Evolutionary conservation across 2,888 invertebrate genomes (phyloP).

Genomic region (Trichopoda pennipes): DNA sequence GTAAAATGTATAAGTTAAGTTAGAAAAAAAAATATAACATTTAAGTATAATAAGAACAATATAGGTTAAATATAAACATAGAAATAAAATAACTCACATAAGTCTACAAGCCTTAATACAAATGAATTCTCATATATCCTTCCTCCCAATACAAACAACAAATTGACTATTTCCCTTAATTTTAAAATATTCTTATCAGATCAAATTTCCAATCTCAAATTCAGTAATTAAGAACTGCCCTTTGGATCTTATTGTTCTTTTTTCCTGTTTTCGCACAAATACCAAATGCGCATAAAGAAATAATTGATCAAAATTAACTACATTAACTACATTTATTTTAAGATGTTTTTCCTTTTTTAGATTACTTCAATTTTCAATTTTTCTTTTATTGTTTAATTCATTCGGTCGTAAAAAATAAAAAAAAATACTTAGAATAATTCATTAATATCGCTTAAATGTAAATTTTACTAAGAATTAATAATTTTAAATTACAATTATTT

Average conservation of each 20-base stretch:
- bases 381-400: slow-evolving; percentile 5
- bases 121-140: not conserved
- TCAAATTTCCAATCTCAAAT: not conserved
- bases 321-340: too few species aligned
- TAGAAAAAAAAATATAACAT: not conserved
- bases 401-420: not conserved
- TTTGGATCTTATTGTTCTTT: not conserved
- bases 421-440: not conserved
- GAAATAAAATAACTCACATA: too few species aligned
- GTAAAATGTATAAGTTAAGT: not conserved
- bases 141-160: not conserved
- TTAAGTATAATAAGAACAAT: too few species aligned
- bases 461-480: not conserved
- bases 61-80: not conserved
- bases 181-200: not conserved
- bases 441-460: not conserved
- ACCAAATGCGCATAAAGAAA: too few species aligned
- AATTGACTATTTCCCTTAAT: not conserved
- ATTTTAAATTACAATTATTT: slow-evolving; percentile 22
- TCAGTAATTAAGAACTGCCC: not conserved
- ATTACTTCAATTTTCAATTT: not conserved
- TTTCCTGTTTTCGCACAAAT: not conserved
- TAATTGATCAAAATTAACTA: not conserved
- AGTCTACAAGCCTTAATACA: not conserved
- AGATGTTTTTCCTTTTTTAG: too few species aligned